Evolutionary conservation across 2,888 invertebrate species (phyloP).

Genomic region (Tiphia femorata): DNA sequence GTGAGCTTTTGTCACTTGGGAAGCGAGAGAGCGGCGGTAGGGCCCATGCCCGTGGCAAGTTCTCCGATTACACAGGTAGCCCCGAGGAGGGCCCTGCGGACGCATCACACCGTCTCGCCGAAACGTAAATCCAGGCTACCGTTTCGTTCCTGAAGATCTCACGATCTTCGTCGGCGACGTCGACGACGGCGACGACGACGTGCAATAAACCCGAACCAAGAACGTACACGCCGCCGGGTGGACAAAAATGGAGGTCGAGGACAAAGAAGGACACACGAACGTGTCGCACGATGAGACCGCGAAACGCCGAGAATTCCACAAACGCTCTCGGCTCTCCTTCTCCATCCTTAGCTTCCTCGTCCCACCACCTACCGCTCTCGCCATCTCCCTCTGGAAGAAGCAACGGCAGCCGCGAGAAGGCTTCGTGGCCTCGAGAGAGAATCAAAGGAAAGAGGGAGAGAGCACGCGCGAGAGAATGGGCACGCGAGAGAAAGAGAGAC

Average conservation of each 20-base stretch:
- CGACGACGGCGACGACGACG: too few species aligned
- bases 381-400: neutral
- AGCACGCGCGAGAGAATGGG: neutral
- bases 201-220: constrained; percentile 36
- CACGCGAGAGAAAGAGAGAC: neutral
- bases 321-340: constrained; percentile 20
- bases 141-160: constrained; percentile 34
- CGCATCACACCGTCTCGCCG: too few species aligned
- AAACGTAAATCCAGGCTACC: constrained; percentile 43
- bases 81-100: constrained; percentile 14
- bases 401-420: neutral
- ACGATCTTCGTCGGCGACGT: constrained; percentile 30
- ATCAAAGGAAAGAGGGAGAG: neutral
- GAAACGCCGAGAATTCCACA: constrained; percentile 36
- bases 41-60: constrained; percentile 26
- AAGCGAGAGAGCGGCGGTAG: too few species aligned
- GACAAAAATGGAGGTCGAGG: constrained; percentile 43
- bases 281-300: constrained; percentile 20
- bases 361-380: neutral
- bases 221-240: constrained; percentile 14
- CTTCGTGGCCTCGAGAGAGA: neutral
- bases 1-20: too few species aligned
- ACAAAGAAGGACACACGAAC: constrained; percentile 37
- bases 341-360: neutral
- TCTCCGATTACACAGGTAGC: constrained; percentile 49